Evolutionary conservation across 2,888 invertebrate genomes (phyloP).

Genomic region (Lamproptera curius): DNA sequence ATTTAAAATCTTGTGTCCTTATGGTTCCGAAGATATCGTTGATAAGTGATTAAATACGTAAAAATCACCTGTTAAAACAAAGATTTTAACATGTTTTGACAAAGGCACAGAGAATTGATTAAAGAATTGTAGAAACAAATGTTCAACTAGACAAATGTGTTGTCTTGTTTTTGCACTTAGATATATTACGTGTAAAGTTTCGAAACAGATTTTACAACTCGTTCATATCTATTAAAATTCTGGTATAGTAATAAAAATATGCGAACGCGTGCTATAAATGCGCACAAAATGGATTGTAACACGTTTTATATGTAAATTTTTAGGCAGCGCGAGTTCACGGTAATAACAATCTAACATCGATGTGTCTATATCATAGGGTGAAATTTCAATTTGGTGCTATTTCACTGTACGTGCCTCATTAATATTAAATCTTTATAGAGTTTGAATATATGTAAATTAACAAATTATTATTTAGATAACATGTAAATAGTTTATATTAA

Average conservation of each 20-base stretch:
- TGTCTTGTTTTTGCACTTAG: no score
- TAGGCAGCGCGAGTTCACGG: neutral
- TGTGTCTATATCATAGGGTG: conserved; percentile 29
- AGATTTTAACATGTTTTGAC: neutral
- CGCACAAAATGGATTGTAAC: no score
- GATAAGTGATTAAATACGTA: no score
- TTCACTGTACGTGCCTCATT: conserved; percentile 71
- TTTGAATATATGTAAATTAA: conserved; percentile 31
- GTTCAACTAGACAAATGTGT: neutral
- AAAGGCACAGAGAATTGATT: neutral
- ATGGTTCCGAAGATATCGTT: no score
- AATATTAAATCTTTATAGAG: conserved; percentile 39
- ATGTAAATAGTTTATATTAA: conserved; percentile 16
- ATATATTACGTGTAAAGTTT: no score
- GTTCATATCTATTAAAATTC: no score
- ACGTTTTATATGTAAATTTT: neutral
- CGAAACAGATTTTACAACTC: no score
- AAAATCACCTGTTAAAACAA: no score
- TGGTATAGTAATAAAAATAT: neutral
- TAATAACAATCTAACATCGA: neutral
- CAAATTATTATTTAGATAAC: conserved; percentile 18
- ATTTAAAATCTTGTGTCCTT: no score
- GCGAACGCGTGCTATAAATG: neutral
- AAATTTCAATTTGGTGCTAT: conserved; percentile 60
- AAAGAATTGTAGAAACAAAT: neutral